phyloP scores from a whole-genome alignment of 2,888 invertebrate genomes.

The Sicus ferrugineus region DNA sequence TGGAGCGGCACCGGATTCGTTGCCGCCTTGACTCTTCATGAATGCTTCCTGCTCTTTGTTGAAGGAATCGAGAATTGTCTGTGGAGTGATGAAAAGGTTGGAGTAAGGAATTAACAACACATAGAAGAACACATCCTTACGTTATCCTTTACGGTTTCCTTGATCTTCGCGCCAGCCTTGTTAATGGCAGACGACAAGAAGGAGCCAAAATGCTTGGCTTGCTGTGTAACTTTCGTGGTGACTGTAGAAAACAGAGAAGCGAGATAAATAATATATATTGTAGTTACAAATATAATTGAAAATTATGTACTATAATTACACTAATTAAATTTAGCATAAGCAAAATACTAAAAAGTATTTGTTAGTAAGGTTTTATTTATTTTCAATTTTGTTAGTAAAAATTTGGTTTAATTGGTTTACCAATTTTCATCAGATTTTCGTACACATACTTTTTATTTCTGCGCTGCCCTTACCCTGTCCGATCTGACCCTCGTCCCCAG shows the following conservation, averaged over 20 bases:
- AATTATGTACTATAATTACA: background rate
- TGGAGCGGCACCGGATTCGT: conserved; percentile 79
- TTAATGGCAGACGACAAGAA: conserved; percentile 95
- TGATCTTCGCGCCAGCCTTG: conserved; percentile 95
- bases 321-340: background rate
- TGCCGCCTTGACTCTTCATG: conserved; percentile 81
- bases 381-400: conserved; percentile 33
- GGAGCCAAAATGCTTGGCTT: conserved; percentile 89
- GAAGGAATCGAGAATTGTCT: conserved; percentile 97
- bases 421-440: conserved; percentile 52
- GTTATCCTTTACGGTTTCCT: conserved; percentile 95
- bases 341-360: conserved; percentile 6
- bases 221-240: conserved; percentile 87
- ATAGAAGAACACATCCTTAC: conserved; percentile 68
- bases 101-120: too few species aligned
- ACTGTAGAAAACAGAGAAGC: too few species aligned
- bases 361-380: conserved; percentile 32
- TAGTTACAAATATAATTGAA: background rate
- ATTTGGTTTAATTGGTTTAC: too few species aligned
- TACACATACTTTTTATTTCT: conserved; percentile 58
- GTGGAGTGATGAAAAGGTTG: conserved; percentile 45
- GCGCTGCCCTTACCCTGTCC: conserved; percentile 74
- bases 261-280: too few species aligned
- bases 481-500: conserved; percentile 78
- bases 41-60: conserved; percentile 97